Evolutionary conservation across 2,113 vertebrate species (phyloP).

Genomic region (Cromileptes altivelis): DNA sequence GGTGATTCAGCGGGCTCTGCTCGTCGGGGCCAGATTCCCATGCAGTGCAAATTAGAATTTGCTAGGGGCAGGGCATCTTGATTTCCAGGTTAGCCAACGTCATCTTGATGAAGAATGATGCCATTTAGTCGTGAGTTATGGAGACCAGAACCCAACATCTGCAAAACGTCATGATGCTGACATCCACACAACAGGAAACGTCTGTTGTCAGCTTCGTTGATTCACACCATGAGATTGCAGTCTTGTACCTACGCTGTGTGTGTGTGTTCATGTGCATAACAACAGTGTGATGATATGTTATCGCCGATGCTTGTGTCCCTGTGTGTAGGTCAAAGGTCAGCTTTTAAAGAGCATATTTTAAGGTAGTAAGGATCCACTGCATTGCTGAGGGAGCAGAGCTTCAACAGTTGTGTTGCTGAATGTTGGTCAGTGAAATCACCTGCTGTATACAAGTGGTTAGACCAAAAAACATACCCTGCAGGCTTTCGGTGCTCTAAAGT

Average conservation of each 20-base stretch:
- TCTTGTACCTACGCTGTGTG: background rate
- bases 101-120: too few species aligned
- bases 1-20: too few species aligned
- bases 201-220: background rate
- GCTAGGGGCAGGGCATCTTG: too few species aligned
- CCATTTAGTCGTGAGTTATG: too few species aligned
- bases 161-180: too few species aligned
- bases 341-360: background rate
- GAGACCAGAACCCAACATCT: too few species aligned
- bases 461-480: slow-evolving; percentile 15
- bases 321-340: slow-evolving; percentile 1
- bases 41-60: too few species aligned
- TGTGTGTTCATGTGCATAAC: background rate
- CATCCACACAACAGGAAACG: too few species aligned
- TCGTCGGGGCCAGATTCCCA: too few species aligned
- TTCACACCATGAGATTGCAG: background rate
- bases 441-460: slow-evolving; percentile 24
- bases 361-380: background rate
- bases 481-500: background rate
- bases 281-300: background rate
- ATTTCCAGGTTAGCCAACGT: too few species aligned
- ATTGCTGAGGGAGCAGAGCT: background rate
- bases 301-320: slow-evolving; percentile 15
- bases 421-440: slow-evolving; percentile 18
- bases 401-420: slow-evolving; percentile 13